These are phyloP conservation scores for Myotis lucifugus DNA, from an alignment of 2,113 vertebrate genomes.

Conservation along the genomic window DNA sequence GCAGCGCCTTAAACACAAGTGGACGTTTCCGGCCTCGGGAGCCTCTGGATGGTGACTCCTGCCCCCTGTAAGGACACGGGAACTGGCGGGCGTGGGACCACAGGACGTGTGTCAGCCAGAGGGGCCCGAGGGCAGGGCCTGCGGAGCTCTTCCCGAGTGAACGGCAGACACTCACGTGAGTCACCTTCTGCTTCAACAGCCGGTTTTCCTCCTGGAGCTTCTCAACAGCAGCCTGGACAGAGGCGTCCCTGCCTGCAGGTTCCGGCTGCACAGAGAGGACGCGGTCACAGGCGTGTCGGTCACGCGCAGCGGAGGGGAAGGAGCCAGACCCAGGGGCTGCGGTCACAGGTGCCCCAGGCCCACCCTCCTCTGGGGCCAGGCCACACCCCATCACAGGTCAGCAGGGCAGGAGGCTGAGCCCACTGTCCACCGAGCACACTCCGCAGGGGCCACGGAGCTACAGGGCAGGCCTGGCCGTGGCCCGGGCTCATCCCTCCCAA, in stretches of 20 bases:
- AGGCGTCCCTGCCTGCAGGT: conserved; percentile 73
- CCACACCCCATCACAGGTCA: neutral
- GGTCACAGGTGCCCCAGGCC: neutral
- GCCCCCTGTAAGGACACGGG: neutral
- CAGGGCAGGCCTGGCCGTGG: neutral
- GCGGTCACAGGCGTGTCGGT: rapidly evolving
- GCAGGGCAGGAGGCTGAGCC: neutral
- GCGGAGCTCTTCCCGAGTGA: neutral
- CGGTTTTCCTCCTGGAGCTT: conserved; percentile 92
- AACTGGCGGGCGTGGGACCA: rapidly evolving
- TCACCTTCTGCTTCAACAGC: conserved; percentile 90
- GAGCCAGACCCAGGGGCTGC: neutral
- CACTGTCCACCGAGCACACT: neutral
- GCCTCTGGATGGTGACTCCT: neutral
- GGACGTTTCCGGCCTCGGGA: neutral
- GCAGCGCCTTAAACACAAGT: neutral
- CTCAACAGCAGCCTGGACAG: conserved; percentile 76
- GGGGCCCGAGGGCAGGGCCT: neutral
- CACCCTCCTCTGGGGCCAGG: neutral
- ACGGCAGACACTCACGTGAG: conserved; percentile 88
- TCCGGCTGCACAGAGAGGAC: conserved; percentile 60
- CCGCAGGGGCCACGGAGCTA: too few species aligned
- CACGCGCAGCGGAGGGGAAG: neutral
- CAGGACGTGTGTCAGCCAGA: too few species aligned
- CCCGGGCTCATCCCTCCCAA: neutral